A percentile compares a stretch with the other conserved stretches of the same genome.
phyloP scores from a whole-genome alignment of 2,888 invertebrate species.

The Linnaemya tessellans region DNA sequence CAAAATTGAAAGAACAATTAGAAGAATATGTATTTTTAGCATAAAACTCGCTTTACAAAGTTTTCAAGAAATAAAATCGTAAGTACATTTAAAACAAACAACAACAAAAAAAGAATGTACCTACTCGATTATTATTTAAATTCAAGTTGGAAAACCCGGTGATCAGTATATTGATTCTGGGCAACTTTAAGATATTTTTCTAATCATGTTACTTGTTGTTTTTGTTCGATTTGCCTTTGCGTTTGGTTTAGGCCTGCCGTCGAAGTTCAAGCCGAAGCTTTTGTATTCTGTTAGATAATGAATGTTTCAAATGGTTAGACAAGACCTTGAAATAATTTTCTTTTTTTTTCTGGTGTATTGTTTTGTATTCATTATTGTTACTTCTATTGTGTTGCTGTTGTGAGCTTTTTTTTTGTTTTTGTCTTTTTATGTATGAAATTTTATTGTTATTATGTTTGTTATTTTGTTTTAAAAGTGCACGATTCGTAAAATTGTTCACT shows the following conservation, averaged over 20 bases:
- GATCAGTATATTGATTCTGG: conserved; percentile 59
- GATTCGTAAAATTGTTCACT: conserved; percentile 70
- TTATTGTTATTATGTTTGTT: conserved; percentile 65
- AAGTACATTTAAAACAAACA: not conserved
- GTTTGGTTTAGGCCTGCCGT: conserved; percentile 54
- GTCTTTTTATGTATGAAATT: conserved; percentile 48
- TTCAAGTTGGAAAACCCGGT: conserved; percentile 19
- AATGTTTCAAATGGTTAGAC: conserved; percentile 72
- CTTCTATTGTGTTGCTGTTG: conserved; percentile 59
- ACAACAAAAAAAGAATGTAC: conserved; percentile 9
- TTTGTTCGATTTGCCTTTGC: too few relatives aligned
- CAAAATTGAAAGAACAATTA: not conserved
- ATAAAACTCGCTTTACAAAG: not conserved
- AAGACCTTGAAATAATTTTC: conserved; percentile 72
- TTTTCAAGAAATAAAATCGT: not conserved
- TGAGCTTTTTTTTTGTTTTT: conserved; percentile 30
- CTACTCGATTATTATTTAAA: not conserved
- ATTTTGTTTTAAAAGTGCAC: conserved; percentile 65
- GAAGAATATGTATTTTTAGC: too few relatives aligned
- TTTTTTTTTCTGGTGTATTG: conserved; percentile 32
- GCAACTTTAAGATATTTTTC: conserved; percentile 53
- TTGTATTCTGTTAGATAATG: conserved; percentile 54
- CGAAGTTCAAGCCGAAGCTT: conserved; percentile 63
- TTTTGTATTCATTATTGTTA: conserved; percentile 50
- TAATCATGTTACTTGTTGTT: conserved; percentile 3